Percentiles rank a stretch among this genome's conserved stretches.
Evolutionary conservation across 1,140 invertebrate genomes (phyloP).

Genomic region (Drosophila takahashii): DNA sequence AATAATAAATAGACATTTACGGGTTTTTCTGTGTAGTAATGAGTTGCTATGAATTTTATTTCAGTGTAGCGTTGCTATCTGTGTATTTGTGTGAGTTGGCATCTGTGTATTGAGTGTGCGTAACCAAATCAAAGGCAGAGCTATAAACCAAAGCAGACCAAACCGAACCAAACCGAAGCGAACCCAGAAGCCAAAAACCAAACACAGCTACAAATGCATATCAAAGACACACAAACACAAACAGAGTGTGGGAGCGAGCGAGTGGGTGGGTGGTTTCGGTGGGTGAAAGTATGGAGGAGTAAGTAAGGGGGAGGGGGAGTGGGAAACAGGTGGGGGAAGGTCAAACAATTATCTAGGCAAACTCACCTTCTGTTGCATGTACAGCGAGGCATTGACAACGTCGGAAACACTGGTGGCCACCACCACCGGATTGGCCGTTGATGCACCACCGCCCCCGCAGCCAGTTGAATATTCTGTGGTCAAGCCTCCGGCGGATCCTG

Average conservation of each 20-base stretch:
- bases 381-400: conserved; percentile 81
- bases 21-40: background rate
- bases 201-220: conserved; percentile 71
- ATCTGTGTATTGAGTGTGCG: conserved; percentile 16
- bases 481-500: conserved; percentile 34
- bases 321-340: background rate
- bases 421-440: conserved; percentile 67
- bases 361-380: conserved; percentile 84
- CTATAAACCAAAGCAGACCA: conserved; percentile 46
- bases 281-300: background rate
- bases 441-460: conserved; percentile 20
- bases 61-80: conserved; percentile 5
- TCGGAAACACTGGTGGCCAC: conserved; percentile 85
- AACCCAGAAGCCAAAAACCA: conserved; percentile 58
- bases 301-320: background rate
- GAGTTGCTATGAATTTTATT: background rate
- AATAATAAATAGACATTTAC: background rate
- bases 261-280: background rate
- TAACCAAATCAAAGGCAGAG: conserved; percentile 55
- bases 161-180: conserved; percentile 49
- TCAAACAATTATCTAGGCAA: conserved; percentile 15
- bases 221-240: conserved; percentile 40
- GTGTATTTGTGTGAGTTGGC: conserved; percentile 18
- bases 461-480: conserved; percentile 28
- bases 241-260: conserved; percentile 15